Conservation (phyloP, 2,888 invertebrate species). For the Alsophila aescularia region DNA sequence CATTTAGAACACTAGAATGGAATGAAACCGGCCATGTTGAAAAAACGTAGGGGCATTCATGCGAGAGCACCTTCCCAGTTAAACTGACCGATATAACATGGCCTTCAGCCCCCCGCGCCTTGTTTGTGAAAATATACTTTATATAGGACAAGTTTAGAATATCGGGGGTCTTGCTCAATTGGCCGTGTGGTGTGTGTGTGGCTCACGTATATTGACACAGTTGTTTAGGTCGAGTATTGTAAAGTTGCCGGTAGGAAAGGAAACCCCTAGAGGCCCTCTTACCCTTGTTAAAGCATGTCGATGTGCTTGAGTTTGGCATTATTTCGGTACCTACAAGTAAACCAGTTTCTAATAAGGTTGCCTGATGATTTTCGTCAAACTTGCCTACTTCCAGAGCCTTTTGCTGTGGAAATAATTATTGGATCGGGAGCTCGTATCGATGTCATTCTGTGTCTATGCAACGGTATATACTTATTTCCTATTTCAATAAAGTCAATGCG, state of each 20-base stretch:
- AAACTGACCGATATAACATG: conserved; percentile 38
- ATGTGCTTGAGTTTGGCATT: no score
- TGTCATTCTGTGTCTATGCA: no score
- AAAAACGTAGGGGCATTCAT: conserved; percentile 54
- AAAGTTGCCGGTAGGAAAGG: background rate
- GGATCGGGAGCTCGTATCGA: no score
- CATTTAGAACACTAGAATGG: conserved; percentile 39
- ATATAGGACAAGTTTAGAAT: conserved; percentile 13
- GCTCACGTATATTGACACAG: conserved; percentile 50
- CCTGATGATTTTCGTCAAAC: no score
- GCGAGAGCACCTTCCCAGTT: conserved; percentile 50
- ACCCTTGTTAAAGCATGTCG: no score
- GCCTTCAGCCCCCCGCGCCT: conserved; percentile 27
- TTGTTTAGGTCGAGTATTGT: conserved; percentile 40
- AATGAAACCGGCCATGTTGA: conserved; percentile 58
- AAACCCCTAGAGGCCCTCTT: no score
- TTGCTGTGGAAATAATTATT: no score
- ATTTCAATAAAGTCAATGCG: no score
- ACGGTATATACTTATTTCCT: no score
- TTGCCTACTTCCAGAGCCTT: no score
- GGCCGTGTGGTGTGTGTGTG: conserved; percentile 47
- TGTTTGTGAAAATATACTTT: conserved; percentile 11
- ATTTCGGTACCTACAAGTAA: no score
- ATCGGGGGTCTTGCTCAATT: conserved; percentile 36
- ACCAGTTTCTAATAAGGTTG: no score